A percentile compares a stretch with the other conserved stretches of the same genome.
Evolutionary conservation across 1,140 invertebrate genomes (phyloP).

Genomic region (Oryctes rhinoceros): DNA sequence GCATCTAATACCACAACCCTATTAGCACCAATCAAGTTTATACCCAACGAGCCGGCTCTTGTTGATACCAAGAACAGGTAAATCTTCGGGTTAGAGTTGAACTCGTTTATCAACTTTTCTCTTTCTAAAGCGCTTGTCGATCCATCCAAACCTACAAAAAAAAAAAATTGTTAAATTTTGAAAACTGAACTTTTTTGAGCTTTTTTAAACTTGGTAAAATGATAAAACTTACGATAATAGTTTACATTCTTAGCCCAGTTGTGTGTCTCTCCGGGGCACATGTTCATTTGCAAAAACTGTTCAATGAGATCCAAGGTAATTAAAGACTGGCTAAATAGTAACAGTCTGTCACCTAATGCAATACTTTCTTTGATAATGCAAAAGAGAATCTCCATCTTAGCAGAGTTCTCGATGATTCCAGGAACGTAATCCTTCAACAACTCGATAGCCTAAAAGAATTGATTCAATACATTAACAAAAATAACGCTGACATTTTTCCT

Average conservation of each 20-base stretch:
- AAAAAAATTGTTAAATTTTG: background rate
- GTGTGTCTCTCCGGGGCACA: constrained; percentile 78
- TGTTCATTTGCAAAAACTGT: constrained; percentile 85
- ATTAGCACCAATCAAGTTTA: constrained; percentile 97
- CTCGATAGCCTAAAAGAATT: constrained; percentile 73
- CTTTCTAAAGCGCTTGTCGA: constrained; percentile 93
- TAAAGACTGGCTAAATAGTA: constrained; percentile 97
- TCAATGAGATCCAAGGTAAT: constrained; percentile 98
- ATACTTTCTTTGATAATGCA: constrained; percentile 92
- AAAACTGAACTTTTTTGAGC: too few species aligned
- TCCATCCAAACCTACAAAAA: constrained; percentile 83
- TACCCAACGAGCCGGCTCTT: constrained; percentile 94
- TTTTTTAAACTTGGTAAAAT: constrained; percentile 29
- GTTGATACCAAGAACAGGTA: constrained; percentile 97
- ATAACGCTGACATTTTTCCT: background rate
- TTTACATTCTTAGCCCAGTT: constrained; percentile 87
- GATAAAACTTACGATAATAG: constrained; percentile 83
- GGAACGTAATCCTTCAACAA: constrained; percentile 88
- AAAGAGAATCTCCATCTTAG: constrained; percentile 95
- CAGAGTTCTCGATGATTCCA: constrained; percentile 90
- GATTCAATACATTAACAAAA: constrained; percentile 47
- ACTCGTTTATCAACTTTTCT: constrained; percentile 96
- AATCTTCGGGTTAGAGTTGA: constrained; percentile 91
- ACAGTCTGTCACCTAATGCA: constrained; percentile 84
- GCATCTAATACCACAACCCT: constrained; percentile 97